Percentiles rank a stretch among this genome's conserved stretches.
These are phyloP conservation scores for Leptinotarsa juncta DNA, from an alignment of 2,888 invertebrate species.

Conservation along the genomic window DNA sequence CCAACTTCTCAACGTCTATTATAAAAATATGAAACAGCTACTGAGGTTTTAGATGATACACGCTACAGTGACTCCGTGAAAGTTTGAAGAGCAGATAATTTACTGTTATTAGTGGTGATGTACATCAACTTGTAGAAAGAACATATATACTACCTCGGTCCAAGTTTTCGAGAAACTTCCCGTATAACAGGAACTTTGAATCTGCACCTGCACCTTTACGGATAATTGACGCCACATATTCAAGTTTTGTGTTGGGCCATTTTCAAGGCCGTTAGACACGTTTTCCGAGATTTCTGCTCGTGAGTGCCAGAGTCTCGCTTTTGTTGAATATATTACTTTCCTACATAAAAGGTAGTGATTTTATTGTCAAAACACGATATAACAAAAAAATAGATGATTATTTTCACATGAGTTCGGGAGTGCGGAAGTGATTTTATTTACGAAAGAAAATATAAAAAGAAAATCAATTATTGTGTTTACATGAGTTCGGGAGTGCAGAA, in stretches of 20 bases:
- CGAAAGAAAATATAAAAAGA: no score
- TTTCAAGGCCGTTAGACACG: neutral
- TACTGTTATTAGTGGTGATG: neutral
- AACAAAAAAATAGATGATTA: no score
- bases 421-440: no score
- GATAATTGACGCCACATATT: conserved; percentile 6
- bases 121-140: neutral
- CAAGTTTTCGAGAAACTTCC: conserved; percentile 1
- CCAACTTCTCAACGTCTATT: no score
- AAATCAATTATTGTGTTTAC: no score
- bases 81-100: neutral
- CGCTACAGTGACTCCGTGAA: neutral
- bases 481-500: no score
- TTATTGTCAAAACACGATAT: no score
- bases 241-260: neutral
- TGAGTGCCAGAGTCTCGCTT: neutral
- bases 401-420: no score
- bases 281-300: neutral
- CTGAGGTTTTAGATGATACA: neutral
- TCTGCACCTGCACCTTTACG: neutral
- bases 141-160: neutral
- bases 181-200: neutral
- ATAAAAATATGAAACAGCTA: neutral
- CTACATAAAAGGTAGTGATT: no score
- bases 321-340: neutral